A percentile compares a stretch with the other conserved stretches of the same genome.
These are phyloP conservation scores for Anguilla pacifica DNA, from an alignment of 2,797 vertebrate genomes.

Conservation along the genomic window DNA sequence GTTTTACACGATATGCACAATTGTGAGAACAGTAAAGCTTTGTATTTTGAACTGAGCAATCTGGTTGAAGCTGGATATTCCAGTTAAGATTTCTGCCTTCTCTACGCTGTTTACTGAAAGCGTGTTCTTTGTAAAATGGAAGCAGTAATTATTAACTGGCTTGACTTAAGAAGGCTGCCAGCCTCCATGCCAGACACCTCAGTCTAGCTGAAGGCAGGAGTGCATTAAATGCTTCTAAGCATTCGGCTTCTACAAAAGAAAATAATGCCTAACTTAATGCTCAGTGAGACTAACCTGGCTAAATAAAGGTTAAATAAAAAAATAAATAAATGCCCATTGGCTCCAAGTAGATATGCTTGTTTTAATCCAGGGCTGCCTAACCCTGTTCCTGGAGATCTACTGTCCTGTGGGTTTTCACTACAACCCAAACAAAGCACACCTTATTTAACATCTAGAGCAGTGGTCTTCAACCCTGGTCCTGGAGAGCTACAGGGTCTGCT, in stretches of 20 bases:
- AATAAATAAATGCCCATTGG: no score
- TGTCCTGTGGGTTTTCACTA: not conserved
- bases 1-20: not conserved
- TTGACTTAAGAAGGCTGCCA: not conserved
- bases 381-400: not conserved
- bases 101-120: not conserved
- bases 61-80: not conserved
- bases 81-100: not conserved
- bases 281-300: no score
- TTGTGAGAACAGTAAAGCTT: not conserved
- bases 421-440: not conserved
- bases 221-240: not conserved
- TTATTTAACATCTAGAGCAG: not conserved
- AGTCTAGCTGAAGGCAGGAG: not conserved
- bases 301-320: no score
- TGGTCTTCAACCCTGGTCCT: no score
- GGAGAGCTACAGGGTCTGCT: no score
- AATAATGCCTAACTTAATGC: no score
- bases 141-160: not conserved
- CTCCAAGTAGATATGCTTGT: not conserved
- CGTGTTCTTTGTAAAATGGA: not conserved
- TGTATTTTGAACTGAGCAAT: not conserved
- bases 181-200: not conserved
- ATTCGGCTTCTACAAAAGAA: no score
- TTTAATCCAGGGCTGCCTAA: not conserved